Percentiles rank a stretch among this genome's conserved stretches.
Evolutionary conservation across 2,113 vertebrate species (phyloP).

Genomic region (Pyrgilauda ruficollis): DNA sequence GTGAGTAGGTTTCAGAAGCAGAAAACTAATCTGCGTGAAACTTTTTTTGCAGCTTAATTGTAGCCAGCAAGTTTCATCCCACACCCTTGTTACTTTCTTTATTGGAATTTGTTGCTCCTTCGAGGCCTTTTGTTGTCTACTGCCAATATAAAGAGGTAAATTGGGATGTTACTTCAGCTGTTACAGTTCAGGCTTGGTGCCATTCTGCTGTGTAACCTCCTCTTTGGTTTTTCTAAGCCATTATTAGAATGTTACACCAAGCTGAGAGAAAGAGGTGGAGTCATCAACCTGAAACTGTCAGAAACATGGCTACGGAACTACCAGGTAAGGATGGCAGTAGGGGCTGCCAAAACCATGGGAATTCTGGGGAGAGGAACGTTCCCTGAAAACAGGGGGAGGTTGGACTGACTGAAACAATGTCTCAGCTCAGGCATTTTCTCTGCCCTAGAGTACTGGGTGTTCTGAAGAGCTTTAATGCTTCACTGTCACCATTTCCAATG

Average conservation of each 20-base stretch:
- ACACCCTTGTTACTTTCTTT: constrained; percentile 83
- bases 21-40: not conserved
- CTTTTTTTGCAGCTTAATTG: constrained; percentile 83
- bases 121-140: constrained; percentile 93
- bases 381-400: not conserved
- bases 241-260: constrained; percentile 94
- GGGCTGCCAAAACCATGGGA: not conserved
- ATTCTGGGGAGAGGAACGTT: not conserved
- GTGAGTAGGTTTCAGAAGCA: not conserved
- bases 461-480: not conserved
- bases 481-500: not conserved
- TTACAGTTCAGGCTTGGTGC: not conserved
- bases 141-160: constrained; percentile 96
- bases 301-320: constrained; percentile 96
- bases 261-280: constrained; percentile 87
- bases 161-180: not conserved
- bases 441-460: rapidly evolving
- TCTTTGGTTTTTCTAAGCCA: constrained; percentile 70
- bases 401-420: not conserved
- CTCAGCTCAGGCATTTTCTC: not conserved
- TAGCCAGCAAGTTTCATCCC: constrained; percentile 91
- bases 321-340: constrained; percentile 78
- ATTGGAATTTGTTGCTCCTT: constrained; percentile 89
- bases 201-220: not conserved
- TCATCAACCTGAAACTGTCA: constrained; percentile 86